These are phyloP conservation scores for Paramisgurnus dabryanus DNA, from an alignment of 2,113 vertebrate genomes.

Conservation along the genomic window DNA sequence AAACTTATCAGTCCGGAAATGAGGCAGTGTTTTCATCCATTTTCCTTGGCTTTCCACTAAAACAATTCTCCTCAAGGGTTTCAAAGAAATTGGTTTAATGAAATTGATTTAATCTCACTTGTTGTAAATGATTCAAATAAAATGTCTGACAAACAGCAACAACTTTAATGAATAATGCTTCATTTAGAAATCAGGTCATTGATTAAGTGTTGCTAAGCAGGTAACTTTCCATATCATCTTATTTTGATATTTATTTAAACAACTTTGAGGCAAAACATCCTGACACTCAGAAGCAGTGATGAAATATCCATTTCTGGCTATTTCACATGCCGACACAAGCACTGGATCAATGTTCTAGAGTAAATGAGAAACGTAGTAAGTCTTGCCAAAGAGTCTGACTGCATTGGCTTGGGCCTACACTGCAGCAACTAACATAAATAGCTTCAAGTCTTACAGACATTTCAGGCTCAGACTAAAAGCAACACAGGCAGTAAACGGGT, in stretches of 20 bases:
- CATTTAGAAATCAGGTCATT: constrained; percentile 17
- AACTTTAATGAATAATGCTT: neutral
- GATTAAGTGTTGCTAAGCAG: constrained; percentile 1
- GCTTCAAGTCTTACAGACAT: constrained; percentile 1
- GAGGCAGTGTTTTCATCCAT: neutral
- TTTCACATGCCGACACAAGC: neutral
- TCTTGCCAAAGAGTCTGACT: neutral
- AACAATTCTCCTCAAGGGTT: neutral
- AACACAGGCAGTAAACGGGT: neutral
- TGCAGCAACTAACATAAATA: constrained; percentile 13
- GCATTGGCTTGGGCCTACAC: neutral
- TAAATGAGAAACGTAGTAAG: constrained; percentile 18
- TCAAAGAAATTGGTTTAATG: neutral
- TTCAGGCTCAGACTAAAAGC: constrained; percentile 8
- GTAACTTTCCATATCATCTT: neutral
- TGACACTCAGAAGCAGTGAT: constrained; percentile 3
- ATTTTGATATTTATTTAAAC: constrained; percentile 5
- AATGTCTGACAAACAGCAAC: neutral
- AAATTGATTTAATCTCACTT: constrained; percentile 4
- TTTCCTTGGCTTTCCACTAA: neutral
- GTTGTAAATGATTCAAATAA: neutral
- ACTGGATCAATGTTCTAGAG: constrained; percentile 13
- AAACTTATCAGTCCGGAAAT: neutral
- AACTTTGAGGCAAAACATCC: constrained; percentile 2
- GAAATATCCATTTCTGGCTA: constrained; percentile 12